These are phyloP conservation scores for Neomonachus schauinslandi DNA, from an alignment of 2,113 vertebrate species.

Conservation along the genomic window DNA sequence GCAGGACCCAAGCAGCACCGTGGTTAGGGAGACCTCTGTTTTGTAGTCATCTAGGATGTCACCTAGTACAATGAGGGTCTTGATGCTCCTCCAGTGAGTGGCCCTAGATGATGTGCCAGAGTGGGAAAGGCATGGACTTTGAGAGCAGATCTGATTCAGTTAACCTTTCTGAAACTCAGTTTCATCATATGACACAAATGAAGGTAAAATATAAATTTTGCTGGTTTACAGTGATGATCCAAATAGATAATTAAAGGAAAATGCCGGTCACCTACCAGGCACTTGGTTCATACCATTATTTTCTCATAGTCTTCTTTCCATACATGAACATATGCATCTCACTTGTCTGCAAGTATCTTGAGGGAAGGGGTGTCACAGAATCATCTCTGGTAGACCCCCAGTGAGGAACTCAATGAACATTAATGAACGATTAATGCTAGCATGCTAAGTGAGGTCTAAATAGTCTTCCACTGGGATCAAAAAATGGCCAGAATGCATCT, in stretches of 20 bases:
- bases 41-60: neutral
- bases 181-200: neutral
- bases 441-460: neutral
- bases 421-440: neutral
- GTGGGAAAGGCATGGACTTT: neutral
- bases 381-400: neutral
- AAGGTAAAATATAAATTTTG: neutral
- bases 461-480: constrained; percentile 10
- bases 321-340: neutral
- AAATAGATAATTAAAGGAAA: neutral
- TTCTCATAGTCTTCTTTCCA: neutral
- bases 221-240: neutral
- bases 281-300: neutral
- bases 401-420: neutral
- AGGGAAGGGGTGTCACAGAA: neutral
- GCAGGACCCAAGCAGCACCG: accelerated
- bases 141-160: neutral
- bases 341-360: neutral
- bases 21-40: neutral
- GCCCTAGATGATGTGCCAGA: neutral
- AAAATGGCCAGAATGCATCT: constrained; percentile 45
- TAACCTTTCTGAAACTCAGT: neutral
- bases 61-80: accelerated
- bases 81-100: neutral
- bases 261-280: neutral